phyloP scores from a whole-genome alignment of 2,888 invertebrate species.

The Cantharis lateralis region DNA sequence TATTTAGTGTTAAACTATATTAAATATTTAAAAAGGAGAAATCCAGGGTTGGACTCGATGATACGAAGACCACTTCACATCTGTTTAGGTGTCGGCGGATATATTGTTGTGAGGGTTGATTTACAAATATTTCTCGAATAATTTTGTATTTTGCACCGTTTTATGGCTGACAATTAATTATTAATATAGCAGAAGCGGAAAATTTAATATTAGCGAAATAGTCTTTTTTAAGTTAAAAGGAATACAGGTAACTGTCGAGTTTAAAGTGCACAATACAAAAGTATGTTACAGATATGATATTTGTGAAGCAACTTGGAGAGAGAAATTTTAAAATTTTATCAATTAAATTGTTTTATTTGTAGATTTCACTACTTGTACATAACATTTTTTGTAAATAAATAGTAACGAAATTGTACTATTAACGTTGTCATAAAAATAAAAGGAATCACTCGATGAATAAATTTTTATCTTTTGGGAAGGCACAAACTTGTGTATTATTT shows the following conservation, averaged over 20 bases:
- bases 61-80: not conserved
- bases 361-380: constrained; percentile 15
- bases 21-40: not conserved
- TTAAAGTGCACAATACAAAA: not conserved
- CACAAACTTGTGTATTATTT: not conserved
- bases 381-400: constrained; percentile 26
- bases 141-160: not conserved
- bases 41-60: not conserved
- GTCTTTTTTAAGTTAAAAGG: not conserved
- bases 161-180: too few species aligned
- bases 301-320: not conserved
- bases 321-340: not conserved
- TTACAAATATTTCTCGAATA: not conserved
- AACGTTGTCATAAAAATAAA: constrained; percentile 1
- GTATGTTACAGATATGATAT: not conserved
- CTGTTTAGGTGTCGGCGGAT: not conserved
- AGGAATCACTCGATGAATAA: not conserved
- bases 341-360: not conserved
- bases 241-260: not conserved
- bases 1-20: not conserved
- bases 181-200: too few species aligned
- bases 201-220: not conserved
- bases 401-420: constrained; percentile 5
- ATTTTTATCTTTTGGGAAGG: not conserved
- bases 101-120: not conserved